Evolutionary conservation across 2,797 vertebrate species (phyloP), one percentile per base, ranked within the genome.

Genomic region (Thripadectes ignobilis): DNA sequence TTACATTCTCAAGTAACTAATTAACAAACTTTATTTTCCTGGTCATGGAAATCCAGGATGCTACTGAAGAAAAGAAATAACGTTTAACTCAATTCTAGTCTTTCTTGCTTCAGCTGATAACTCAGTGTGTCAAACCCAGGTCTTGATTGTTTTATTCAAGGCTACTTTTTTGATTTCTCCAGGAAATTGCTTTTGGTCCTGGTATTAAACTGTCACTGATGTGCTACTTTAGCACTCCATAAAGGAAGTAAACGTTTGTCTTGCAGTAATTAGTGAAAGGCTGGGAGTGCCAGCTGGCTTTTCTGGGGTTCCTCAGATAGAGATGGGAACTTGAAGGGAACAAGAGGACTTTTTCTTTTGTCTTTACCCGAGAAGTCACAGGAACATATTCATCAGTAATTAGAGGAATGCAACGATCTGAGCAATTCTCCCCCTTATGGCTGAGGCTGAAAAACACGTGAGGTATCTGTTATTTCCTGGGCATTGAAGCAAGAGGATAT

Each of bases 191-290:
- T 94, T 76, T 95, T 87, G 34, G 76, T 89, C n/a, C 38, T 84
- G 32, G 67, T 73, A 91, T 91, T 79, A 92, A 95, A 71, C 89
- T 94, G 93, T 90, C 80, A 82, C 80, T 91, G 87, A 92, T 92
- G 89, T 82, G 85, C 79, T 95, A 71, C 67, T 94, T 96, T 57
- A 93, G 72, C 95, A 94, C 87, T 74, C 76, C 79, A 92, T 96
- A 95, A 95, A 95, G 92, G 96, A 95, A 93, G 95, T 95, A 96
- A 97, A 96, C 85, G 85, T 94, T 97, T 94, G 83, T 91, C 93
- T 88, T 87, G 55, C 89, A 95, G 67, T 72, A 94, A 79, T 63
- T 48, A 62, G 91, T 68, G 94, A 81, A 79, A 88, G 63, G 79
- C 29, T 81, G 92, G 34, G 83, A 85, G 73, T 88, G 85, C 94